Base-by-base conservation (phyloP, 2,113 vertebrate genomes). In the Stegastes partitus region DNA sequence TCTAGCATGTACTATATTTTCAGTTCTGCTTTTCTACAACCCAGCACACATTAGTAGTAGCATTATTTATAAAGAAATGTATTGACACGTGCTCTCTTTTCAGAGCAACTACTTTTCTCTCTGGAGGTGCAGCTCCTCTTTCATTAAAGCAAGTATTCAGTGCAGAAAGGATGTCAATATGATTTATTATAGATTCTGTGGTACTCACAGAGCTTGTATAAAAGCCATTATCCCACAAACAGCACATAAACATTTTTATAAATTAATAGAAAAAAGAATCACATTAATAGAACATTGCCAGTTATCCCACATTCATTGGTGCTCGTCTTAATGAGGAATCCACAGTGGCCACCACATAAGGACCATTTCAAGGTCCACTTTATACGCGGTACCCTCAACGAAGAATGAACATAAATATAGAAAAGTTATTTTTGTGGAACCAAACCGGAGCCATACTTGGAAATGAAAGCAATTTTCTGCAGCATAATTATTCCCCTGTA, bases 251-350 rank as follows among this genome's bases (percentile, higher is more conserved):
- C 21, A 63, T 68, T 42, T n/a, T 74, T 11, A 83, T 58, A 63
- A 81, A 91, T 91, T 92, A 92, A 92, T 81, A 90, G 6, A 74
- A 86, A 82, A 59, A 26, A 71, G 67, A 73, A 74, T 82, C 79
- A 70, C 42, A 89, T 37, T 19, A 62, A 51, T 10, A 9, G n/a
- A 14, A 77, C 44, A 37, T 70, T 63, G 16, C 62, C 57, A 44
- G 34, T 59, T 58, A 63, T 63, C 66, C 70, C 47, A 91, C 92
- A 92, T 93, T 93, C 89, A 91, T 70, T 70, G 45, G 62, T 85
- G 71, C 42, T 39, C 8, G 1, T 72, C 19, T 77, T 73, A 25
- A 47, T 79, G 50, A 58, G 4, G 62, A 66, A 79, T 69, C 23
- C 23, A 67, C 3, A 26, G 42, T 67, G 34, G 70, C 63, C 73